phyloP scores from a whole-genome alignment of 2,797 vertebrate genomes.

The Babyrousa celebensis region DNA sequence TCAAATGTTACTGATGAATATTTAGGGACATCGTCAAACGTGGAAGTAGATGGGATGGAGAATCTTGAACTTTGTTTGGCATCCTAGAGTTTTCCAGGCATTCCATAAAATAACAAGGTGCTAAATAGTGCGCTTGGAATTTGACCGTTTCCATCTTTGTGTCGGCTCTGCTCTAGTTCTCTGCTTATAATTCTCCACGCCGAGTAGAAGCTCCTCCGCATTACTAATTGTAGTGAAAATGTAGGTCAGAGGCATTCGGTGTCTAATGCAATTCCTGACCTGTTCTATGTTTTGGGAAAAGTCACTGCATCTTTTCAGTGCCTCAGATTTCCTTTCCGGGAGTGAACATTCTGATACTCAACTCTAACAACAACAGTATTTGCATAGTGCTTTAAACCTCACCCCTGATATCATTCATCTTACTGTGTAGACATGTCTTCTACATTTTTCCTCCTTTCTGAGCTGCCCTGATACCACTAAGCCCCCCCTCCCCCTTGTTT shows the following conservation, averaged over 20 bases:
- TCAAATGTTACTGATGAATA: slow-evolving; percentile 93
- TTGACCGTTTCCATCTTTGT: slow-evolving; percentile 2
- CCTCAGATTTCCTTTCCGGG: slow-evolving; percentile 62
- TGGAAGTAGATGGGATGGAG: slow-evolving; percentile 80
- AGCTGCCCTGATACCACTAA: neutral
- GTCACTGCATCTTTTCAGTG: slow-evolving; percentile 37
- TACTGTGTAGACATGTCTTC: neutral
- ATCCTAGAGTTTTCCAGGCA: slow-evolving; percentile 9
- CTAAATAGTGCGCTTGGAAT: neutral
- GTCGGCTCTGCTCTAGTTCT: slow-evolving; percentile 43
- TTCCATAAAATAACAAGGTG: neutral
- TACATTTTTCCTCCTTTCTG: neutral
- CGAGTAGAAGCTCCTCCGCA: neutral
- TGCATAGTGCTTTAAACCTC: slow-evolving; percentile 80
- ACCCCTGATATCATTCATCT: slow-evolving; percentile 51
- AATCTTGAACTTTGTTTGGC: slow-evolving; percentile 74
- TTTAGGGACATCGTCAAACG: slow-evolving; percentile 91
- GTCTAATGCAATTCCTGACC: slow-evolving; percentile 76
- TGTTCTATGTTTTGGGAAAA: slow-evolving; percentile 77
- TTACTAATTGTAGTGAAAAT: slow-evolving; percentile 41
- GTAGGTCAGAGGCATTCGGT: neutral
- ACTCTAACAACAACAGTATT: slow-evolving; percentile 72
- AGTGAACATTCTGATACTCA: slow-evolving; percentile 73
- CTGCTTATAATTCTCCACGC: slow-evolving; percentile 12
- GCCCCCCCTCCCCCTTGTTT: neutral